These are phyloP conservation scores for Hydrochoerus hydrochaeris DNA, from an alignment of 2,113 vertebrate genomes.

Conservation along the genomic window DNA sequence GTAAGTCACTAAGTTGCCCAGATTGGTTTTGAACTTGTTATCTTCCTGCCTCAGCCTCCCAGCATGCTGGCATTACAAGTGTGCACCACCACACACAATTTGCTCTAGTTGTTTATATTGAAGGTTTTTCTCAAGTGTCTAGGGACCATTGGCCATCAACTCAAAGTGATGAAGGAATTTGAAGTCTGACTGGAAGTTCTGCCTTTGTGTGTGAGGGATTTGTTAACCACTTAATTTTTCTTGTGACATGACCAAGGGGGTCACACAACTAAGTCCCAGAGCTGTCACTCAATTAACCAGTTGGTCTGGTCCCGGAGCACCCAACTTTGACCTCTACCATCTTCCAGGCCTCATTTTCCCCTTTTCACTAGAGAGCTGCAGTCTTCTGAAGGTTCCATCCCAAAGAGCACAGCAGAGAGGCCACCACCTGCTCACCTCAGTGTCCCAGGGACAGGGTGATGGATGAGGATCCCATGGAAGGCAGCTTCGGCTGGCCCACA, in stretches of 20 bases:
- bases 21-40: too few relatives aligned
- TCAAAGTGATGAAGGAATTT: background rate
- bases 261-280: background rate
- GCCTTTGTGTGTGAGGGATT: background rate
- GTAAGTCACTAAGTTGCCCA: too few relatives aligned
- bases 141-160: background rate
- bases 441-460: background rate
- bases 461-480: background rate
- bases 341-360: constrained; percentile 16
- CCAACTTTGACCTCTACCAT: background rate
- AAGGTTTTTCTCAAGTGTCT: background rate
- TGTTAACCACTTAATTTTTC: background rate
- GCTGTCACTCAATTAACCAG: background rate
- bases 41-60: too few relatives aligned
- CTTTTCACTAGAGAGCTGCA: background rate
- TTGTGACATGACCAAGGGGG: background rate
- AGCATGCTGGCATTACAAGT: too few relatives aligned
- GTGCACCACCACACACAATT: too few relatives aligned
- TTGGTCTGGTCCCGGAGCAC: background rate
- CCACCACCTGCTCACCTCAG: background rate
- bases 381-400: background rate
- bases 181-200: background rate
- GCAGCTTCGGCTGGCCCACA: background rate
- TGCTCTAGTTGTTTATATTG: background rate
- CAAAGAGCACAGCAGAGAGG: background rate